Base-by-base conservation (phyloP, 1,140 invertebrate genomes). In the Adoxophyes honmai region DNA sequence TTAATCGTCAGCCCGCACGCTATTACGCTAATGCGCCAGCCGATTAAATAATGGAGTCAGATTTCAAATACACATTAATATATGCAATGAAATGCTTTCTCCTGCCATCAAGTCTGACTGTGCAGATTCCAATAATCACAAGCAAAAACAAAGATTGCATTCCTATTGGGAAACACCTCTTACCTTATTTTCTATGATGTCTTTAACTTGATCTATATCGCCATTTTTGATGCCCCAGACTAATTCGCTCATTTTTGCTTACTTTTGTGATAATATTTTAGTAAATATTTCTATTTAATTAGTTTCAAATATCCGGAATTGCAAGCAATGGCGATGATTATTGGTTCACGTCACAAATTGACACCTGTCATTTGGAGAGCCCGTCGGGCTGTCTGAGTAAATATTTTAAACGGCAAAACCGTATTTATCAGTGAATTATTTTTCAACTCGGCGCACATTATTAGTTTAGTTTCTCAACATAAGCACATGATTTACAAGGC, bases 181-280 rank as follows among this genome's bases (percentile, higher is more conserved):
- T 91, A 95, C 95, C 92, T 95, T 95, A 86, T 94, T 94, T 84
- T 96, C 96, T 62, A 98, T 92, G 63, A 95, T 93, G 80, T 96
- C 93, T 88, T 95, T 94, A 11, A 98, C 96, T 90, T 95, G 94
- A 70, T 97, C 96, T 69, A 98, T 90, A 86, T 98, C 97, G 51
- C 97, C 97, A 86, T 98, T 98, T 91, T 98, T 98, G 62, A 98
- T 95, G 76, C 95, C 95, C 96, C 96, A 98, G 60, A 96, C 93
- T 79, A 97, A 92, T 88, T 95, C 95, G 80, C 91, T 93, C 93
- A 94, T 94, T 87, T 81, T 92, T 28, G 15, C 60, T 48, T 55
- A 60, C 52, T 60, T 60, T 35, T 35, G 15, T 37, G 18, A 52
- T 14, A 51, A 57, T 57, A 2, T 14, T 62, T 55, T 55, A 37